Base-by-base conservation (phyloP, 2,113 vertebrate genomes). In the Rhadina sibilatrix region DNA sequence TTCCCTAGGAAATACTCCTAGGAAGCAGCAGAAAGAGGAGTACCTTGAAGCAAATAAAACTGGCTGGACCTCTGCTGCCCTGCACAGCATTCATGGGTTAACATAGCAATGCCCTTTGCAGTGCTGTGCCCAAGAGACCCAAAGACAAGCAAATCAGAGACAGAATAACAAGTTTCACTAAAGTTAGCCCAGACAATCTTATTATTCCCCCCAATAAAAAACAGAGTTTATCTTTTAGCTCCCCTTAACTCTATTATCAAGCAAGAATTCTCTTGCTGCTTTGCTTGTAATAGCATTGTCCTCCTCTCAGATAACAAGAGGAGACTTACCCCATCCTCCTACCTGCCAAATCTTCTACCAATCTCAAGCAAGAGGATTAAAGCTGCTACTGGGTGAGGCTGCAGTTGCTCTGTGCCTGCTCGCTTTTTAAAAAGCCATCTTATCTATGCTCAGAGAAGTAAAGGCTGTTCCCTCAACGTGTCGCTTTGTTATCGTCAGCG, bases 281-380 rank as follows among this genome's bases (percentile, higher is more conserved):
- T 80, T 75, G 71, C 65, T 89, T 92, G 86, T 96, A 92, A 97
- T 87, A 97, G 54, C 86, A 60, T 77, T 92, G 83, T 97, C 93
- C 71, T 92, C 44, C 49, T 74, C 66, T 91, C 80, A 83, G 92
- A 96, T 97, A 97, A 96, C 88, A 83, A 87, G 83, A 93, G 60
- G 80, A 87, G 77, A 87, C 85, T 90, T 79, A 70, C 53, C 78
- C 81, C 80, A 71, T 91, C 84, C 54, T 93, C 90, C 75, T 44
- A 75, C 76, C 88, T 87, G 92, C 71, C 92, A 94, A 87, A 94
- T 94, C 91, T 77, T 92, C 83, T 37, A 77, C 93, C 83, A 89
- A 37, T 96, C 94, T 94, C 76, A 76, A 68, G 40, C 3, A 2
- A 81, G 68, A 94, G 92, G 71, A 97, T 96, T 92, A 94, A 95